Percentiles rank a stretch among this genome's conserved stretches.
These are phyloP conservation scores for Gobio gobio DNA, from an alignment of 2,113 vertebrate genomes.

Conservation along the genomic window DNA sequence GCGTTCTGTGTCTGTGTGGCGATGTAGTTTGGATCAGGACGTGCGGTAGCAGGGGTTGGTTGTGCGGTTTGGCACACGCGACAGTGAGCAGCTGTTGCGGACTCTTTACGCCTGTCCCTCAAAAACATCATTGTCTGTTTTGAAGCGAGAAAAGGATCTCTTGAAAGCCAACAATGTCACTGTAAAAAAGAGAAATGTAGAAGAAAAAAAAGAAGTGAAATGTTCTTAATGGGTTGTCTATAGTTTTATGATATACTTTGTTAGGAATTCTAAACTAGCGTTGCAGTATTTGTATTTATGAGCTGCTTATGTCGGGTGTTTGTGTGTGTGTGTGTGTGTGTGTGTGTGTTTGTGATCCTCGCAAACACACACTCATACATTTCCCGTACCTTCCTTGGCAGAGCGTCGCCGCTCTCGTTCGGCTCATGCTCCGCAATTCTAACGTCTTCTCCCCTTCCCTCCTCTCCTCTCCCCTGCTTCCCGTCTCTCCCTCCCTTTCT, in stretches of 20 bases:
- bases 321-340: neutral
- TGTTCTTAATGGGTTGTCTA: neutral
- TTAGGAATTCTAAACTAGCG: neutral
- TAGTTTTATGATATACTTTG: neutral
- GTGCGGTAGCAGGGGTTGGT: slow-evolving; percentile 11
- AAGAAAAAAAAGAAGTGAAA: neutral
- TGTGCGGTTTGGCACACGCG: slow-evolving; percentile 37
- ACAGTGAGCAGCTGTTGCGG: slow-evolving; percentile 25
- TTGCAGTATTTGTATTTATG: neutral
- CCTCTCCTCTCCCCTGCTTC: slow-evolving; percentile 67
- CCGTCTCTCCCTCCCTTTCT: slow-evolving; percentile 56
- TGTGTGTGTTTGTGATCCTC: slow-evolving; percentile 25
- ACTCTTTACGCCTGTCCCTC: slow-evolving; percentile 24
- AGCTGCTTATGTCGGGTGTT: neutral
- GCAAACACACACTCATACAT: neutral
- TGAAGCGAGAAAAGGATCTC: neutral
- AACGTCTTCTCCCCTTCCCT: slow-evolving; percentile 72
- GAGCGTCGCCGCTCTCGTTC: slow-evolving; percentile 45
- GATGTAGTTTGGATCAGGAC: slow-evolving; percentile 39
- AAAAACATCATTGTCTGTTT: slow-evolving; percentile 37
- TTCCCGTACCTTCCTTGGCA: slow-evolving; percentile 47
- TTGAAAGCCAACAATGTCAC: neutral
- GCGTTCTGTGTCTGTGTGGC: slow-evolving; percentile 48
- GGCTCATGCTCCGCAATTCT: slow-evolving; percentile 75
- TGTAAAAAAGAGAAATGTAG: neutral